Base-by-base conservation (phyloP, 2,113 vertebrate genomes). In the Eurystomus gularis region DNA sequence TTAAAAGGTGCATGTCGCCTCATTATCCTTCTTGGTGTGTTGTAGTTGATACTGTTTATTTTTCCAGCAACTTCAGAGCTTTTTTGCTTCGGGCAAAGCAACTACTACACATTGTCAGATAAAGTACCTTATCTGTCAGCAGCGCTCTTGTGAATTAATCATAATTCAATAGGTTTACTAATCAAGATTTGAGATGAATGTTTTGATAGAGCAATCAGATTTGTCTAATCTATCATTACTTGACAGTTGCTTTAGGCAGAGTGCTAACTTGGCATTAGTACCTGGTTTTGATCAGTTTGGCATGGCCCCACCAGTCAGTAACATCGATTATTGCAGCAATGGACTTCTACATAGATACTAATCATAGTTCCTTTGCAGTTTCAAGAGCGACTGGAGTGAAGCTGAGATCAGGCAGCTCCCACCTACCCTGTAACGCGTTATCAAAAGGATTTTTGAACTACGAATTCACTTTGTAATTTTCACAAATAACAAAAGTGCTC, bases 171-270 rank as follows among this genome's bases (percentile, higher is more conserved):
- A 99, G 98, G 98, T 97, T 98, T 98, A 97, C 98, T 99, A 98
- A 99, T 99, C 99, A 99, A 98, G 98, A 99, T 99, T 98, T 97
- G 98, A 99, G 98, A 99, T 99, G 97, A 98, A 98, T 98, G 98
- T 99, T 98, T 98, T 98, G 98, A 99, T 99, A 99, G 98, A 99
- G 98, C 98, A 98, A 97, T 99, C 99, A 98, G 98, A 98, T 98
- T 98, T 98, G 96, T 98, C 98, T 98, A 98, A 98, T 99, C 98
- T 98, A 82, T 99, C 98, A 98, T 97, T 96, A 76, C 94, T 78
- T 99, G 99, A 98, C 98, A 99, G 98, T 97, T 35, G 98, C 98
- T 98, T 95, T 80, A 57, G 98, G 98, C 98, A 82, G 97, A 98
- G 97, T 97, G 97, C 82, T 93, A 94, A 97, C 97, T 97, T 98